Conservation (phyloP, 2,797 vertebrate species). For the Siniperca obscura region DNA sequence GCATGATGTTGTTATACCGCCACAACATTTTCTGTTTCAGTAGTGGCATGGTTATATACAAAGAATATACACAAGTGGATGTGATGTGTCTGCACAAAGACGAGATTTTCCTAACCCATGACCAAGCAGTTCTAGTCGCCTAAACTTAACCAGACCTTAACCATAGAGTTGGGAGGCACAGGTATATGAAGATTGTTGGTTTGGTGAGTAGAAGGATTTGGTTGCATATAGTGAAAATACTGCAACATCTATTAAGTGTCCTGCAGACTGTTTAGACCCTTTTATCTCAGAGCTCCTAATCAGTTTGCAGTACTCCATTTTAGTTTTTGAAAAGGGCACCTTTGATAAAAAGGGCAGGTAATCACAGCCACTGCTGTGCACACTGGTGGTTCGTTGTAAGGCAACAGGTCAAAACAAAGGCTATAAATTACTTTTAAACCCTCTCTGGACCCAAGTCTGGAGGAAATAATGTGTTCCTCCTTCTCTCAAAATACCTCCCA, state of each 20-base stretch:
- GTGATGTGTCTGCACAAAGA: background rate
- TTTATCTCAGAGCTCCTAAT: slow-evolving; percentile 20
- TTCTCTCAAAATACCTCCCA: slow-evolving; percentile 14
- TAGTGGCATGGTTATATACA: background rate
- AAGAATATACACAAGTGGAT: background rate
- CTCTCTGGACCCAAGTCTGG: slow-evolving; percentile 4
- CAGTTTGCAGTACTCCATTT: slow-evolving; percentile 1
- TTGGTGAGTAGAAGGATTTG: background rate
- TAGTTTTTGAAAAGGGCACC: slow-evolving; percentile 31
- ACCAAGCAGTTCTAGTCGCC: background rate
- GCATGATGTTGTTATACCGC: fast-evolving
- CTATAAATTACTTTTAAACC: slow-evolving; percentile 34
- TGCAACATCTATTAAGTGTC: background rate
- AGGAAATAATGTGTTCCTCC: slow-evolving; percentile 22
- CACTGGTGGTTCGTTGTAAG: background rate
- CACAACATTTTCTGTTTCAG: background rate
- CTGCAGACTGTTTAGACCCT: background rate
- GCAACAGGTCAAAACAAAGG: slow-evolving; percentile 23
- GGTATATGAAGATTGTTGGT: background rate
- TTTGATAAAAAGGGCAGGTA: slow-evolving; percentile 22
- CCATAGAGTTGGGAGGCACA: background rate
- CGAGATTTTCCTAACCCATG: background rate
- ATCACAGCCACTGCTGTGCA: slow-evolving; percentile 24
- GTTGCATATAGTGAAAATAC: background rate
- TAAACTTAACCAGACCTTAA: background rate